Conservation (phyloP, 2,113 vertebrate species). For the Machaerirhynchus nigripectus region DNA sequence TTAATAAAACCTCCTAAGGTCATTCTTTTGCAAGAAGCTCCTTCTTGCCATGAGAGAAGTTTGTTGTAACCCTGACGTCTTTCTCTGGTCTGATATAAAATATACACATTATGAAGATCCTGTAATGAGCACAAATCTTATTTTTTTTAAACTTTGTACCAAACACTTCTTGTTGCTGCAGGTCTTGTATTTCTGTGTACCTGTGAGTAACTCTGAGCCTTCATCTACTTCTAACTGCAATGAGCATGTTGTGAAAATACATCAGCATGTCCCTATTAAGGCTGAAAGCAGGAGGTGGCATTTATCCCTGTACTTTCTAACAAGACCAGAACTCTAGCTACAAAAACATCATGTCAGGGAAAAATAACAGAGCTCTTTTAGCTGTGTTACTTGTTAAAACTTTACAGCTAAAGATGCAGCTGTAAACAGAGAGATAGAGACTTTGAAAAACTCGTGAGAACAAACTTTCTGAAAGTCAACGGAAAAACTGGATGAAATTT, state of each 20-base stretch:
- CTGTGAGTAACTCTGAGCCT: not conserved
- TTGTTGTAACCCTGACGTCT: not conserved
- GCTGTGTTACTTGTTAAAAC: not conserved
- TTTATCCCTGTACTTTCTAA: not conserved
- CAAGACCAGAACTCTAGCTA: not conserved
- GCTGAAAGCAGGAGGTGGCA: not conserved
- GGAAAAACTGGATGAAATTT: not conserved
- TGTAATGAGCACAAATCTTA: not conserved
- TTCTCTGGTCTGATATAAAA: not conserved
- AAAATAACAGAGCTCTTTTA: not conserved
- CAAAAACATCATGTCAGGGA: not conserved
- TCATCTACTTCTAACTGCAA: not conserved
- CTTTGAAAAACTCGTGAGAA: not conserved
- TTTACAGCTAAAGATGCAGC: not conserved
- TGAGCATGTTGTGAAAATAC: not conserved
- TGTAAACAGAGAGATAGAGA: not conserved
- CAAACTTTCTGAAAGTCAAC: not conserved
- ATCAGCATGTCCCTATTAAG: not conserved
- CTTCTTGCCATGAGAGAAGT: not conserved
- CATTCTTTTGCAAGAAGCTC: not conserved
- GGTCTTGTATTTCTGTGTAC: not conserved
- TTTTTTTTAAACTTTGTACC: not conserved
- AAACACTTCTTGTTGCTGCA: not conserved
- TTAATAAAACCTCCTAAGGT: not conserved
- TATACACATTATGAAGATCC: not conserved